Base-by-base conservation (phyloP, 2,888 invertebrate genomes). In the Shargacucullia verbasci region DNA sequence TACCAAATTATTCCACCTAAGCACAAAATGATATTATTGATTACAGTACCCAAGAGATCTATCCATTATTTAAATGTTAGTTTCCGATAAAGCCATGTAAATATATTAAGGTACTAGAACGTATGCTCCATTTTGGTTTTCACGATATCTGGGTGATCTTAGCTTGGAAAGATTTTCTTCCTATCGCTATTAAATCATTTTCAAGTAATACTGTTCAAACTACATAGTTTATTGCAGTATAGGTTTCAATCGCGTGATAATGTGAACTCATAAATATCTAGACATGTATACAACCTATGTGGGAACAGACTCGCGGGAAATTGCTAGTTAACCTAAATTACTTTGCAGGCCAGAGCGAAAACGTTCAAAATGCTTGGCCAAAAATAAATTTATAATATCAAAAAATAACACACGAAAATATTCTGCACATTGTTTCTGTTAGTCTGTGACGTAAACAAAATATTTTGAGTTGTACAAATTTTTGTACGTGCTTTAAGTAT, bases 401-500 rank as follows among this genome's bases (percentile, higher is more conserved):
- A n/a, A 49, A 66, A 64, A 52, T n/a, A 45, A 39, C 66, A 53
- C 31, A 31, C 14, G 27, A 48, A 39, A 48, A 59, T 65, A 59
- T 59, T 55, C 39, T 48, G 34, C 34, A 29, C 4, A 20, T 29
- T 68, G 40, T 37, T 62, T 10, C 34, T 15, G 47, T 20, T 66
- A 50, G 57, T 46, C 47, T 68, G 34, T 55, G 60, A 41, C 37
- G 52, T 49, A 67, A 41, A 62, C 48, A 57, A 62, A 63, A 69
- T 67, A 62, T 58, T 66, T 52, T 68, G 38, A 29, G 37, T 27
- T 85, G 83, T n/a, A n/a, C n/a, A n/a, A 20, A 20, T 85, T 84
- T 87, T 88, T 85, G 84, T n/a, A n/a, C n/a, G n/a, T 81, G 78
- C 53, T 70, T 59, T 57, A 35, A 40, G 66, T 76, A 78, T 85